These are phyloP conservation scores for Passer montanus DNA, from an alignment of 2,113 vertebrate genomes.

Conservation along the genomic window DNA sequence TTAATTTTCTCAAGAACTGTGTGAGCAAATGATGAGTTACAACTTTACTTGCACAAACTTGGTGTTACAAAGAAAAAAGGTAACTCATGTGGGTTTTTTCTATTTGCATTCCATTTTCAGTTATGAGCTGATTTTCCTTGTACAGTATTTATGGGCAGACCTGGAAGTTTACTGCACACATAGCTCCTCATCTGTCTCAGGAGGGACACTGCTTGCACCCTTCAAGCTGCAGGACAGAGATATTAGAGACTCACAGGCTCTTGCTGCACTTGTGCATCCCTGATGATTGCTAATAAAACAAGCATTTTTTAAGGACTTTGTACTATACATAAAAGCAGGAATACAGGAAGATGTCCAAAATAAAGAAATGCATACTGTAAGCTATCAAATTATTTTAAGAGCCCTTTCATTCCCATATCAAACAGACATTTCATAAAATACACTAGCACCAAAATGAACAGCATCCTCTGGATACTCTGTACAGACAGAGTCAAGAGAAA, in stretches of 20 bases:
- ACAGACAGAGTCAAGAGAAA: background rate
- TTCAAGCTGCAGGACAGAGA: background rate
- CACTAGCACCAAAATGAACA: background rate
- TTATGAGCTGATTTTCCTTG: background rate
- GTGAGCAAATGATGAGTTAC: background rate
- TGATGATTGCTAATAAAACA: background rate
- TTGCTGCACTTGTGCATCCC: background rate
- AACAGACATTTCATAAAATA: background rate
- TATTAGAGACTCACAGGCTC: background rate
- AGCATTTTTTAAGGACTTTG: background rate
- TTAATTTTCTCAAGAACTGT: background rate
- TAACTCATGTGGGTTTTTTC: background rate
- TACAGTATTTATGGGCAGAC: background rate
- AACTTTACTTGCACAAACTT: background rate
- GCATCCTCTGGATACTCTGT: background rate
- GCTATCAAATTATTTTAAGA: background rate
- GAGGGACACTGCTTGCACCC: accelerated
- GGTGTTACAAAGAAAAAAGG: background rate
- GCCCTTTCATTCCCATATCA: background rate
- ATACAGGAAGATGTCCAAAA: background rate
- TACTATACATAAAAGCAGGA: background rate
- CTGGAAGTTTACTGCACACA: background rate
- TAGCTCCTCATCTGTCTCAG: background rate
- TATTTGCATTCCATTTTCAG: background rate
- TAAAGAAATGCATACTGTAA: background rate